Conservation (phyloP, 1,140 invertebrate species). For the Procambarus virginalis region DNA sequence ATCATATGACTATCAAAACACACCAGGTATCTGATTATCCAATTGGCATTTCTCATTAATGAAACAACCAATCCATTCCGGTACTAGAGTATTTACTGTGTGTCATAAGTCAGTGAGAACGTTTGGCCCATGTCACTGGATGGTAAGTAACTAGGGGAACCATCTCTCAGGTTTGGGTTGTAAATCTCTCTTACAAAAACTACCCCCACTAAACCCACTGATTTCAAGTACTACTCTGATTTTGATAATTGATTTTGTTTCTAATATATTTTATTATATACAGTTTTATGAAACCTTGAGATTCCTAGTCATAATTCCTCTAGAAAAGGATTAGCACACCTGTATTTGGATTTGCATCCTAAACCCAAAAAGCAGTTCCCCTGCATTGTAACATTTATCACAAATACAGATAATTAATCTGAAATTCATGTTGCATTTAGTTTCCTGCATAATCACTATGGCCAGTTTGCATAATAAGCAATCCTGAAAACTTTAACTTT, state of each 20-base stretch:
- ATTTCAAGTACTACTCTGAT: background rate
- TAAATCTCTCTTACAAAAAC: conserved; percentile 15
- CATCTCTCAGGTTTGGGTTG: conserved; percentile 9
- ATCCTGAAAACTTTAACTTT: conserved; percentile 29
- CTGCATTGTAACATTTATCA: conserved; percentile 46
- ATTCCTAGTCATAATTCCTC: background rate
- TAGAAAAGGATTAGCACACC: background rate
- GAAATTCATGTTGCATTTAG: conserved; percentile 48
- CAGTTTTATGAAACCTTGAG: background rate
- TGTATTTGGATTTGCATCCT: conserved; percentile 19
- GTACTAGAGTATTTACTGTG: conserved; percentile 5
- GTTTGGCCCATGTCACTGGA: conserved; percentile 27
- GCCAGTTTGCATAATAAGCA: conserved; percentile 56
- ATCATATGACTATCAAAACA: conserved; percentile 9
- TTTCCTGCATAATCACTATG: conserved; percentile 4
- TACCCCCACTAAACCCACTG: background rate
- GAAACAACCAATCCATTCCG: conserved; percentile 1
- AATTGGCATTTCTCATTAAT: background rate
- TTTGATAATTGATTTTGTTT: background rate
- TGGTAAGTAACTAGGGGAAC: conserved; percentile 33
- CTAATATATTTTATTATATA: background rate
- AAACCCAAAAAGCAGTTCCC: conserved; percentile 26
- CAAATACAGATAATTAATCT: conserved; percentile 41
- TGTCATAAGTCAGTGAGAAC: conserved; percentile 16
- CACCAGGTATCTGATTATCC: background rate